phyloP scores from a whole-genome alignment of 2,113 vertebrate species.

The Dermatemys mawii region DNA sequence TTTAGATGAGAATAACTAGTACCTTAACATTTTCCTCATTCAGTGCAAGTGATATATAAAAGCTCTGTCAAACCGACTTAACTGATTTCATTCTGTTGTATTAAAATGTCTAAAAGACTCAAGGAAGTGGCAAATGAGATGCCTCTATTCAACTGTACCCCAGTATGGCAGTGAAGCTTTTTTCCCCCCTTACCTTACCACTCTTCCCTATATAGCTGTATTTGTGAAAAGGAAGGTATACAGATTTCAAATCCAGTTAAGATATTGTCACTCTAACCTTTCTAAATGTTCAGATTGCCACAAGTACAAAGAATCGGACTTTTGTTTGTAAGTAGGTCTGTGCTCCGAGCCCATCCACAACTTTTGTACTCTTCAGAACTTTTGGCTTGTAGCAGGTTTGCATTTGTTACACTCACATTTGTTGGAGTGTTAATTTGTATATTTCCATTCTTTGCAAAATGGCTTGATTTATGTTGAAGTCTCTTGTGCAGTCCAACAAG shows the following conservation, averaged over 20 bases:
- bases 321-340: not conserved
- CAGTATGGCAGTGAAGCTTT: not conserved
- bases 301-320: not conserved
- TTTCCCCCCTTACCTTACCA: not conserved
- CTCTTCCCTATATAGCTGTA: not conserved
- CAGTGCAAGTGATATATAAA: not conserved
- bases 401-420: not conserved
- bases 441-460: conserved; percentile 19
- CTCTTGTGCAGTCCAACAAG: conserved; percentile 34
- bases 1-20: not conserved
- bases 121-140: not conserved
- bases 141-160: not conserved
- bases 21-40: not conserved
- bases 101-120: not conserved
- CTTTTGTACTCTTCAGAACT: not conserved
- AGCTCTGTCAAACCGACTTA: not conserved
- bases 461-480: conserved; percentile 7
- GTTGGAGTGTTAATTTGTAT: not conserved
- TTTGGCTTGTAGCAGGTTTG: conserved; percentile 31
- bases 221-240: not conserved
- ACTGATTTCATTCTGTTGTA: not conserved
- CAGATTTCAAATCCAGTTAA: conserved; percentile 6
- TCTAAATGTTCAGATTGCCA: not conserved
- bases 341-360: not conserved
- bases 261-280: not conserved